Conservation (phyloP, 2,113 vertebrate species). For the Trinectes maculatus region DNA sequence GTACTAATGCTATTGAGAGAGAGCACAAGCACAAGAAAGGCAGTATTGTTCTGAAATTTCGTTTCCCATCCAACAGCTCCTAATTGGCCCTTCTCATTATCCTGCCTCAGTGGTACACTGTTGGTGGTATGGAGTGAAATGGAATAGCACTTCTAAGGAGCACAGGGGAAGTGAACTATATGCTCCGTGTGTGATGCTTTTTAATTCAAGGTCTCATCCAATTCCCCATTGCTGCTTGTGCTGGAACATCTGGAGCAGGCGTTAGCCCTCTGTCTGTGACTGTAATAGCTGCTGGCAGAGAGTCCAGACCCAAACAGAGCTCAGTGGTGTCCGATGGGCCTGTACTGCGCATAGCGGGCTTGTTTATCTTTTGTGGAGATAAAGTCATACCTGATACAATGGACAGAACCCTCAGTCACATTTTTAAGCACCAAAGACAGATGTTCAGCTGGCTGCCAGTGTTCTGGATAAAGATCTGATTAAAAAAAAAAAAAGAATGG, state of each 20-base stretch:
- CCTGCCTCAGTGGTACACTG: conserved; percentile 54
- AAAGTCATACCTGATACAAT: conserved; percentile 15
- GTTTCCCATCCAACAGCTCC: conserved; percentile 58
- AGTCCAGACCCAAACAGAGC: conserved; percentile 34
- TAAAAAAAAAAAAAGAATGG: background rate
- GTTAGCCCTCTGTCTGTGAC: conserved; percentile 54
- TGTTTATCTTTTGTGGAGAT: conserved; percentile 3
- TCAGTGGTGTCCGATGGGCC: conserved; percentile 25
- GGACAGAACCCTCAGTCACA: conserved; percentile 20
- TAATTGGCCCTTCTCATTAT: conserved; percentile 77
- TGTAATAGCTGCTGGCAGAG: conserved; percentile 67
- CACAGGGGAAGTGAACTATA: conserved; percentile 67
- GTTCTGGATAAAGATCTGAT: background rate
- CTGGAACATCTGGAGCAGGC: conserved; percentile 77
- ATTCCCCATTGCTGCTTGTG: conserved; percentile 65
- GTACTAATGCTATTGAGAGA: conserved; percentile 31
- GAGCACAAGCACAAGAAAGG: conserved; percentile 73
- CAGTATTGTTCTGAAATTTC: conserved; percentile 66
- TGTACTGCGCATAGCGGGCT: background rate
- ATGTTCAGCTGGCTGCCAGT: background rate
- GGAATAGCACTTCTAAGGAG: conserved; percentile 72
- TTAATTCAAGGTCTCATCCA: conserved; percentile 81
- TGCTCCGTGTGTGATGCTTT: conserved; percentile 71
- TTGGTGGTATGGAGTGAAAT: conserved; percentile 78
- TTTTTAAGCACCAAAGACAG: conserved; percentile 43